Base-by-base conservation (phyloP, 2,113 vertebrate species). In the Rhynchopsitta pachyrhyncha region DNA sequence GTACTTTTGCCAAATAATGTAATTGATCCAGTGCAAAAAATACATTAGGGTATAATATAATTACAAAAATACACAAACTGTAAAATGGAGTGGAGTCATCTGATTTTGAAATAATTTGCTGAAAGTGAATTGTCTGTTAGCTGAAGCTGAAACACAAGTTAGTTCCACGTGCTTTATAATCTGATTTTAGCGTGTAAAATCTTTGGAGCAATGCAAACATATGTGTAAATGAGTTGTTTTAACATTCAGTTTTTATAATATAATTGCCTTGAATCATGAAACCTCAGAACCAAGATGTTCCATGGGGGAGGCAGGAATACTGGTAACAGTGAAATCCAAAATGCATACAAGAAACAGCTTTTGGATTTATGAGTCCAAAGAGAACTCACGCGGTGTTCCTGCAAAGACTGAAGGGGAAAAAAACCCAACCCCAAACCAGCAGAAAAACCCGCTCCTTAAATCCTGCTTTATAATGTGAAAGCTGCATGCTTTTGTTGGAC, bases 401-500 rank as follows among this genome's bases (percentile, higher is more conserved):
- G 90, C 75, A 97, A 64, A 88, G 94, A 86, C 64, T 92, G 81
- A 18, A 90, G 80, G 71, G 82, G 64, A 5, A 2, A 5, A 42
- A 80, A 78, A 83, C 80, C 70, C 86, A 35, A 16, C 6, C 13
- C 22, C 57, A 29, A 4, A 5, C 33, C 20, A 39, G 22, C 82
- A 93, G 93, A 88, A 94, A 94, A 92, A 33, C 85, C 92, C 71
- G 39, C 41, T 96, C 49, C 67, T 95, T 92, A 94, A 96, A 95
- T 94, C 96, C 91, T 64, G n/a, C 89, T 29, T 96, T 97, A 94
- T 92, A 93, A 93, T 70, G 79, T 92, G 96, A 96, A 96, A 95
- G 73, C 75, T 91, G 89, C 75, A 50, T 97, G 98, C 97, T 98
- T 98, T 98, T 97, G 88, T 97, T 97, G 97, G 97, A 98, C 94